Evolutionary conservation across 2,113 vertebrate species (phyloP), one percentile per base, ranked within the genome.

Genomic region (Ornithorhynchus anatinus): DNA sequence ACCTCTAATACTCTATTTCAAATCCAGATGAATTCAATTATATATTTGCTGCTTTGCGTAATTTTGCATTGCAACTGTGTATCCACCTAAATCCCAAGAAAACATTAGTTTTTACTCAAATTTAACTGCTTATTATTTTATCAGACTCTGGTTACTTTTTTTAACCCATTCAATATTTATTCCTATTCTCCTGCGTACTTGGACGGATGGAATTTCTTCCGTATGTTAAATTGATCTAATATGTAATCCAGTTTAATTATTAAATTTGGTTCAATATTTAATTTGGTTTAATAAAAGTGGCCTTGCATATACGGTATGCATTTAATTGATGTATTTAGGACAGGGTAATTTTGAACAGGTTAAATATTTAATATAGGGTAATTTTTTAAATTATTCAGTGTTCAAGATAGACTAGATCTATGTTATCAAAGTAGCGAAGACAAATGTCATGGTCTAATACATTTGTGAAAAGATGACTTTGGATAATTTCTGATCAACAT

Each of bases 241-340:
- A 87, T 87, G 84, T 87, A 91, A 89, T 91, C 86, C 68, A 86
- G 79, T 93, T 94, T 92, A 94, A 94, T 92, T 94, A 92, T 93
- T 93, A 91, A 93, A 92, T 93, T 88, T 89, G 63, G 86, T 90
- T 93, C 89, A 94, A 94, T 94, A 92, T 94, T 93, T 93, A 94
- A 93, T 92, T 92, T 89, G 68, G 73, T 88, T 93, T 94, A 92
- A 92, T 92, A 92, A 92, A 91, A 90, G 79, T 82, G 69, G 70
- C 70, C 76, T 85, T 87, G 82, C 83, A 88, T 83, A 85, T 81
- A 91, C 84, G 84, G 78, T 85, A 83, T 92, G 85, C 54, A 90
- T 91, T 93, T 91, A 91, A 91, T 88, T 91, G 91, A 92, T 89
- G 88, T 90, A 90, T 90, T 83, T 84, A 72, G 59, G 68, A 86